phyloP scores from a whole-genome alignment of 2,113 vertebrate species.

The Pseudopodoces humilis region DNA sequence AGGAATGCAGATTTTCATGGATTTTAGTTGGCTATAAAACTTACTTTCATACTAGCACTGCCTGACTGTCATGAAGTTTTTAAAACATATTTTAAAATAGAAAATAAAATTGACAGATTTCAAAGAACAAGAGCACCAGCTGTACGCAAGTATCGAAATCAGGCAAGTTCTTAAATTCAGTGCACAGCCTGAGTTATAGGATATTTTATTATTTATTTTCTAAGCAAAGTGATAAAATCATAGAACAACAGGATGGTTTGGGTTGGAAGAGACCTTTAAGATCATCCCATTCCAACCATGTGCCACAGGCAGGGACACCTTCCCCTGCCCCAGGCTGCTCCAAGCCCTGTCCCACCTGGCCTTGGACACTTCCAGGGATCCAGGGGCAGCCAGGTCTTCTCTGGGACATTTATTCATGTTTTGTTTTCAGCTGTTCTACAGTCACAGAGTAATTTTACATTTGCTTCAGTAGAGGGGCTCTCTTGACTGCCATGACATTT shows the following conservation, averaged over 20 bases:
- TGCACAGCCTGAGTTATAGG: neutral
- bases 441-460: neutral
- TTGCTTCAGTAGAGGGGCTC: neutral
- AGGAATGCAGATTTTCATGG: neutral
- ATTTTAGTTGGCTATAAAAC: neutral
- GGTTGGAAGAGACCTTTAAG: neutral
- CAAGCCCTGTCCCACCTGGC: accelerated
- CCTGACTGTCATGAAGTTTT: neutral
- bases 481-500: neutral
- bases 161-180: neutral
- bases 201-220: neutral
- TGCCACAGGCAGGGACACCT: neutral
- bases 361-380: neutral
- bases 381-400: neutral
- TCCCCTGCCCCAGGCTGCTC: accelerated
- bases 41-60: neutral
- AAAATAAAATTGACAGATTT: neutral
- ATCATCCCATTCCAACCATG: neutral
- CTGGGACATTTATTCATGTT: neutral
- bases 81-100: neutral
- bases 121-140: neutral
- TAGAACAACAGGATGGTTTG: neutral
- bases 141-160: neutral
- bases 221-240: neutral
- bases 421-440: neutral